Percentiles rank a stretch among this genome's conserved stretches.
phyloP scores from a whole-genome alignment of 2,888 invertebrate genomes.

The Chrysotoxum bicinctum region DNA sequence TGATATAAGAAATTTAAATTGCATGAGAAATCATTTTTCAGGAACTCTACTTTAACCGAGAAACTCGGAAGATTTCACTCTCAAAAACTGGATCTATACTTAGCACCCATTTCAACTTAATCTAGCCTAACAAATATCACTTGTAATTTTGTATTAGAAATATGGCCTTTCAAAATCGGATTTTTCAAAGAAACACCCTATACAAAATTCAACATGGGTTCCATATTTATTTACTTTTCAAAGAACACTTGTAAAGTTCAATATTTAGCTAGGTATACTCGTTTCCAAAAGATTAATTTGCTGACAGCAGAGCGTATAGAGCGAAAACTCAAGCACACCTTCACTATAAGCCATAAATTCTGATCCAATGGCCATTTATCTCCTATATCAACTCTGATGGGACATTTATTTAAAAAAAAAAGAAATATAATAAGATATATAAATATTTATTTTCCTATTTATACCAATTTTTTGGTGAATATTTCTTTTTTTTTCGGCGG shows the following conservation, averaged over 20 bases:
- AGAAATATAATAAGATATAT: background rate
- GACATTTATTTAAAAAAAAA: constrained; percentile 30
- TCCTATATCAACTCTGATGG: constrained; percentile 40
- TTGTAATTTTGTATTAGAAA: no score
- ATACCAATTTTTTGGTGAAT: constrained; percentile 46
- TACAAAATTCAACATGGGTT: background rate
- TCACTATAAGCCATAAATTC: constrained; percentile 53
- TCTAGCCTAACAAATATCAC: no score
- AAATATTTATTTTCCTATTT: constrained; percentile 11
- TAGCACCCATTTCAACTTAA: no score
- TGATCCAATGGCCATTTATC: constrained; percentile 56
- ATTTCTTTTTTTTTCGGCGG: constrained; percentile 1
- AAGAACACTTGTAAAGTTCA: constrained; percentile 41
- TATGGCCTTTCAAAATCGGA: no score
- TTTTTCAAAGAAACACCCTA: background rate
- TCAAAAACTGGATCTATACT: no score
- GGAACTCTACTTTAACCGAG: no score
- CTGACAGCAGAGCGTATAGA: constrained; percentile 51
- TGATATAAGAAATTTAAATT: no score
- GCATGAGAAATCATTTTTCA: no score
- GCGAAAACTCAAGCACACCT: constrained; percentile 49
- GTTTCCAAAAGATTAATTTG: constrained; percentile 70
- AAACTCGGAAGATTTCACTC: no score
- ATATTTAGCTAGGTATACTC: background rate
- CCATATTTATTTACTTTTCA: background rate